These are phyloP conservation scores for Trichomycterus rosablanca DNA, from an alignment of 2,113 vertebrate species.

Conservation along the genomic window DNA sequence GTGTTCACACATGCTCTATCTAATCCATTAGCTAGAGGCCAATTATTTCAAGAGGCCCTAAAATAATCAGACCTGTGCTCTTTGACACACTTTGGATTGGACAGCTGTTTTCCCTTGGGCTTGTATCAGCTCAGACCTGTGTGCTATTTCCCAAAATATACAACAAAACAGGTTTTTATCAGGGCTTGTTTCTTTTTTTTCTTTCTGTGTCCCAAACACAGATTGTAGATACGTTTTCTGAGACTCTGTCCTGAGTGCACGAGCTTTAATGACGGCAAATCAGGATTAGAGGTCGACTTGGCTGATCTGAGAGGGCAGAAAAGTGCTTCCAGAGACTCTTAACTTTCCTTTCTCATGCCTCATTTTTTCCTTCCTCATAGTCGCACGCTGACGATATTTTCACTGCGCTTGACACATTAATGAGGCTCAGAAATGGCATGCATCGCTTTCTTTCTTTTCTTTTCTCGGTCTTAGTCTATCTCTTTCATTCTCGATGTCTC, in stretches of 20 bases:
- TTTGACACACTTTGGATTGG: slow-evolving; percentile 47
- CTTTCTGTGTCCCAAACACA: no score
- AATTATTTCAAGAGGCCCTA: slow-evolving; percentile 39
- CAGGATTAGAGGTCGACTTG: slow-evolving; percentile 15
- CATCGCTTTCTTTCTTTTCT: neutral
- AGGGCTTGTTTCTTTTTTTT: neutral
- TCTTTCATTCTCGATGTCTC: neutral
- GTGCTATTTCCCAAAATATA: neutral
- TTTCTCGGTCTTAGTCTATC: neutral
- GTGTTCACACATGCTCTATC: no score
- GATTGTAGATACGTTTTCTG: no score
- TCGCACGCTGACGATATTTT: slow-evolving; percentile 30
- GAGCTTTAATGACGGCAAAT: slow-evolving; percentile 15
- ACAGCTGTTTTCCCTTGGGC: slow-evolving; percentile 51
- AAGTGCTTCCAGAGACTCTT: slow-evolving; percentile 30
- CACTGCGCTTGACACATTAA: slow-evolving; percentile 38
- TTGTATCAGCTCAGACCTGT: slow-evolving; percentile 16
- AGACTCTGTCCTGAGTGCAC: slow-evolving; percentile 4
- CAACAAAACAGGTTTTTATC: neutral
- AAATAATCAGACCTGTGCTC: slow-evolving; percentile 57
- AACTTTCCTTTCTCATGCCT: slow-evolving; percentile 20
- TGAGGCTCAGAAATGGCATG: slow-evolving; percentile 34
- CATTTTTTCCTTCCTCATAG: slow-evolving; percentile 30
- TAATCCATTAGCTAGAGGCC: no score
- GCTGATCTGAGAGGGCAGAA: slow-evolving; percentile 2